Evolutionary conservation across 1,140 invertebrate genomes (phyloP), one percentile per base, ranked within the genome.

Genomic region (Aphis craccivora): DNA sequence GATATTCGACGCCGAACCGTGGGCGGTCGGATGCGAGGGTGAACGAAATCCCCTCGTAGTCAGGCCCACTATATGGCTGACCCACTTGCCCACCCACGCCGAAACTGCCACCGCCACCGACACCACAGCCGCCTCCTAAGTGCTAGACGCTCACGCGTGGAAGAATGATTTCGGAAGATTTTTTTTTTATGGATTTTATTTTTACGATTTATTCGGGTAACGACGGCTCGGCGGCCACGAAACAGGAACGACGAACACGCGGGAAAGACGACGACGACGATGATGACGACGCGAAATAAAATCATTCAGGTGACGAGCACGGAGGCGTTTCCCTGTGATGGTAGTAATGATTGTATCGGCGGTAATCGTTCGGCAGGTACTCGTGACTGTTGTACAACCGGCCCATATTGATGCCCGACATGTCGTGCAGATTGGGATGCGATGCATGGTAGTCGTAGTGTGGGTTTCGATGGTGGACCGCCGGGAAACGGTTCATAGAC

Each of bases 301-400:
- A 40, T 93, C 25, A 93, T 40, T 93, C 91, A 22, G 91, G 91
- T 1, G 91, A 93, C 76, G 91, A 84, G 48, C 48, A 93, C 81
- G 91, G 48, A 0, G 91, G 81, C n/a, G 91, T 93, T 86, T 86
- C 81, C 81, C 91, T 45, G 35, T 93, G 76, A n/a, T 51, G 48
- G 25, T 93, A 84, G 40, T 86, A 51, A 20, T 92, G 90, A 7
- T 92, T 81, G 67, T 84, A 83, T 14, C 76, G 45, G 23, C 48
- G 81, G 48, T 86, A 84, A 25, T 84, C 76, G 81, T 84, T 53
- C 30, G 91, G 91, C 9, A 93, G 81, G 37, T 93, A 93, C 11
- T 93, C 91, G 25, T 93, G 91, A 43, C 91, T 93, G 91, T 93
- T 93, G 35, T 93, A 93, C 81, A 93, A 86, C 48, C 91, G 67